phyloP scores from a whole-genome alignment of 2,113 vertebrate genomes.

The Amblyopsis rosae region DNA sequence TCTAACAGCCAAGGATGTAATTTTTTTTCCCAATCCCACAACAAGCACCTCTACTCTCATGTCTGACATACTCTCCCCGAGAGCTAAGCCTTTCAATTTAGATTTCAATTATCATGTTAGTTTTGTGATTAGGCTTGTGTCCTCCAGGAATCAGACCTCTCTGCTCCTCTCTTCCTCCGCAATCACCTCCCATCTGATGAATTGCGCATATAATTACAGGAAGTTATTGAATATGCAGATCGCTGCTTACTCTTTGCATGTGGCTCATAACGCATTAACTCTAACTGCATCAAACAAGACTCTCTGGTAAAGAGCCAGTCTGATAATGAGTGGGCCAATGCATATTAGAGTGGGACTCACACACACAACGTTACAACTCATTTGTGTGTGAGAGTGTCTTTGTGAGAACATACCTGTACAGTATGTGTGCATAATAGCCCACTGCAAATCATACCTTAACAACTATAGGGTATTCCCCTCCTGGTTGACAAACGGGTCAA shows the following conservation, averaged over 20 bases:
- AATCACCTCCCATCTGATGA: conserved; percentile 85
- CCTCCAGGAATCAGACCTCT: conserved; percentile 80
- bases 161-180: conserved; percentile 77
- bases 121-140: conserved; percentile 82
- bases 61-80: conserved; percentile 65
- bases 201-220: conserved; percentile 82
- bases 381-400: conserved; percentile 11
- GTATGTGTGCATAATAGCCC: not conserved
- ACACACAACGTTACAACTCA: conserved; percentile 25
- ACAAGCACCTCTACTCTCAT: conserved; percentile 27
- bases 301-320: conserved; percentile 72
- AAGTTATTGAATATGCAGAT: conserved; percentile 85
- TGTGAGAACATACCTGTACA: not conserved
- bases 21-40: not conserved
- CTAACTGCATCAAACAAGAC: conserved; percentile 76
- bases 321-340: conserved; percentile 70
- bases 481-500: conserved; percentile 34
- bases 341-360: conserved; percentile 68
- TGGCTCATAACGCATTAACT: conserved; percentile 74
- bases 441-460: conserved; percentile 1
- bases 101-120: conserved; percentile 85
- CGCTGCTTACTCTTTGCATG: conserved; percentile 77
- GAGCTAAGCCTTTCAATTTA: conserved; percentile 79
- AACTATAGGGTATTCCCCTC: conserved; percentile 28
- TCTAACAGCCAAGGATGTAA: too few relatives aligned